Evolutionary conservation across 2,797 vertebrate species (phyloP), one percentile per base, ranked within the genome.

Genomic region (Acestrorhynchus altus): DNA sequence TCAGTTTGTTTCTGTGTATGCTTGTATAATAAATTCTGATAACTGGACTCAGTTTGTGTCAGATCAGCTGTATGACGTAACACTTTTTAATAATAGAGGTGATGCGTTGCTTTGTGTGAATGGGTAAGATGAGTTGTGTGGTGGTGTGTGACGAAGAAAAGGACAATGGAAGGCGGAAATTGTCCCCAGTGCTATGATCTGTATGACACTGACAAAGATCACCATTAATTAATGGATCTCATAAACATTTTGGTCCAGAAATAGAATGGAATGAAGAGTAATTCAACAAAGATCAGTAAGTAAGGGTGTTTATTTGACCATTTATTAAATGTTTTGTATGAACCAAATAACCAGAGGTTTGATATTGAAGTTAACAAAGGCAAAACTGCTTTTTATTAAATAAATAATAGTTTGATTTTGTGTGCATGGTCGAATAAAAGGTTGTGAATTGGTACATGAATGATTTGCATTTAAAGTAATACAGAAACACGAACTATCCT

Each of bases 11-110:
- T 44, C 35, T 75, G 80, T 84, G 84, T 69, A 87, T 77, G 76
- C 72, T 86, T 88, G 73, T 86, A 87, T 78, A 87, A 92, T 91
- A 89, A 91, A 93, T 91, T 87, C 79, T 75, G 69, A 77, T 83
- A 78, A 83, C 85, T 88, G 81, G 56, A 85, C 74, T 77, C 40
- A 44, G 56, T 77, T 85, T 69, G 63, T 81, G 68, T 66, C 77
- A 52, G 80, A 79, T 63, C 49, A 31, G 47, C 59, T 26, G 84
- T 83, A 84, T 86, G 90, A 89, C 72, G 78, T 69, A 70, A 75
- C 35, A 18, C 8, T 40, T 49, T 76, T 80, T 69, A 76, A 71
- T 76, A 49, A 71, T 22, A 76, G 16, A 65, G 5, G 66, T 65
- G 42, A 65, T 72, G 42, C 51, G 26, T 65, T 35, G 28, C 47